Conservation (phyloP, 2,888 invertebrate species). For the Lydus trimaculatus region DNA sequence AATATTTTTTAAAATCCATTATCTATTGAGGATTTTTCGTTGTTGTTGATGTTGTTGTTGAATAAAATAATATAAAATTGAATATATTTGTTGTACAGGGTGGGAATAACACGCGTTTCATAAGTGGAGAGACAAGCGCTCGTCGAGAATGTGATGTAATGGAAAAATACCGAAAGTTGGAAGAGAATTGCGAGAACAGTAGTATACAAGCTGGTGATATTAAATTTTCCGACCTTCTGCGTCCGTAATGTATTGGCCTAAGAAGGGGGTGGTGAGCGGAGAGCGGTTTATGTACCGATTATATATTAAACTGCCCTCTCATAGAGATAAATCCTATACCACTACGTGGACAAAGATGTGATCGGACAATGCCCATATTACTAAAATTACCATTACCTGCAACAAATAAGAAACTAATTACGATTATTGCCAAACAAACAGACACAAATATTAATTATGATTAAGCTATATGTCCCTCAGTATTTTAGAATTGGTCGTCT, state of each 20-base stretch:
- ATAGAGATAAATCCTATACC: slow-evolving; percentile 3
- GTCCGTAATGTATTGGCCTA: slow-evolving; percentile 58
- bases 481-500: background rate
- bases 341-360: background rate
- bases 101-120: slow-evolving; percentile 50
- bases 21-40: background rate
- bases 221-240: slow-evolving; percentile 62
- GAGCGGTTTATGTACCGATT: slow-evolving; percentile 57
- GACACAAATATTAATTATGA: background rate
- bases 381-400: background rate
- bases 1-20: background rate
- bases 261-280: slow-evolving; percentile 54
- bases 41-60: no score
- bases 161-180: slow-evolving; percentile 60
- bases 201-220: slow-evolving; percentile 59
- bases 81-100: background rate
- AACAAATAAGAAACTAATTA: background rate
- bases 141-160: slow-evolving; percentile 58
- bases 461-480: background rate
- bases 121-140: slow-evolving; percentile 49
- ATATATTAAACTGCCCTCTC: slow-evolving; percentile 46
- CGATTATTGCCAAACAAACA: background rate
- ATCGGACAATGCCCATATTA: background rate
- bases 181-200: slow-evolving; percentile 57
- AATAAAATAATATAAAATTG: background rate